Conservation (phyloP, 92 coral and sea anemone species). For the Siderastrea radians region DNA sequence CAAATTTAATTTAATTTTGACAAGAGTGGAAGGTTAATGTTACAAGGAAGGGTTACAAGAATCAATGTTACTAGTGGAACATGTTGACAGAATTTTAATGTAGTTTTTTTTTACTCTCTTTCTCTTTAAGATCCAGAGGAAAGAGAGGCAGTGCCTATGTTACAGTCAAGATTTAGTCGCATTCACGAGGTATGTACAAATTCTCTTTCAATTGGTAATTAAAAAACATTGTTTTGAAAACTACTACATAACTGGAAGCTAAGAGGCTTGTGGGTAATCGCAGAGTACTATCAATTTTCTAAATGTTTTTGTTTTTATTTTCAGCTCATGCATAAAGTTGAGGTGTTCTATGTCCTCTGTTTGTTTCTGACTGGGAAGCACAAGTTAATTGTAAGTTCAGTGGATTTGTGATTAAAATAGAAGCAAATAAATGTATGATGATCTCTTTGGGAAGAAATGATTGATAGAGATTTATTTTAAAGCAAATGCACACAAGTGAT, state of each 20-base stretch:
- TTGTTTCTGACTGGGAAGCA: slow-evolving; percentile 96
- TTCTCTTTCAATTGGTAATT: background rate
- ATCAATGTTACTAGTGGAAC: background rate
- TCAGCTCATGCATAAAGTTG: slow-evolving; percentile 91
- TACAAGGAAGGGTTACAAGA: no score
- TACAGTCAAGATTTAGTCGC: slow-evolving; percentile 80
- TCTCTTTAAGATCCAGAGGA: slow-evolving; percentile 57
- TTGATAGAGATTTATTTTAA: no score
- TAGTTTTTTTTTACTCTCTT: background rate
- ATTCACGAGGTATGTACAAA: slow-evolving; percentile 74
- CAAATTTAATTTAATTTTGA: no score
- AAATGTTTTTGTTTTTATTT: background rate
- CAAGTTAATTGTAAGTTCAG: slow-evolving; percentile 80
- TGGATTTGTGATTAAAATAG: background rate
- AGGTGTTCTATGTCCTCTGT: slow-evolving; percentile 96
- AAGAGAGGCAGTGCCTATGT: slow-evolving; percentile 59
- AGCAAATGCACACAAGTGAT: no score
- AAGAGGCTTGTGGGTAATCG: background rate
- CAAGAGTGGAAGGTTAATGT: no score
- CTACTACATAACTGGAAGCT: background rate
- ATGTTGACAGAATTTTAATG: background rate
- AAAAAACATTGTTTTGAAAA: background rate
- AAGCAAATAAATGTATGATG: no score
- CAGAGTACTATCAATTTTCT: background rate
- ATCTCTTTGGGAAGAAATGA: background rate